Base-by-base conservation (phyloP, 2,888 invertebrate species). In the Ormyrus rosae region DNA sequence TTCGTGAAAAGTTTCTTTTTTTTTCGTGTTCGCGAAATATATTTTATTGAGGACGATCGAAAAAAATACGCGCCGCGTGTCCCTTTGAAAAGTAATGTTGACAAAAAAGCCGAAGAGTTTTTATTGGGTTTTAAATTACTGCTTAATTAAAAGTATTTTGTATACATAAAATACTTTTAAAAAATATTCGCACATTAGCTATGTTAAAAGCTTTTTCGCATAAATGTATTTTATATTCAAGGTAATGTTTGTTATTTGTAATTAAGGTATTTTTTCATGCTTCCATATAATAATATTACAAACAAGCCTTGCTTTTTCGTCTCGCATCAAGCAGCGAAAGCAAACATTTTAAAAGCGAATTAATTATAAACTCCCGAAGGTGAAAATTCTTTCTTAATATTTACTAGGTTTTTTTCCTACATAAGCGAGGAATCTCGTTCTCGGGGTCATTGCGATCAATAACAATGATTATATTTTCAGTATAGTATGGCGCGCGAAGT, bases 381-480 rank as follows among this genome's bases (percentile, higher is more conserved):
- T 34, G 34, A 34, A 71, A 50, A 61, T 55, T 53, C 63, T 48
- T n/a, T n/a, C 9, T 9, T 53, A 48, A 48, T 78, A 78, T 78
- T 72, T 61, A 72, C 67, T 34, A 46, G 72, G 46, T 68, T 71
- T 78, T 78, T 68, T 73, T 13, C 10, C n/a, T n/a, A 53, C 51
- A 19, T 70, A 56, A 8, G 56, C 51, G 72, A 67, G 45, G 11
- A 71, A 77, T 68, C 63, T 77, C n/a, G 60, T 76, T 34, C 69
- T 78, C 48, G 73, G 61, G 81, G 81, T 81, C 81, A 81, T 81
- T 46, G 10, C 78, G 58, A 81, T 81, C 78, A 78, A 81, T 81
- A 81, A 74, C 78, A 78, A 78, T 61, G 78, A 78, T 81, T 78
- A 81, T 81, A 78, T 78, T 78, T 78, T 75, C 73, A 70, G 67